Evolutionary conservation across 2,797 vertebrate genomes (phyloP).

Genomic region (Agapornis canus): DNA sequence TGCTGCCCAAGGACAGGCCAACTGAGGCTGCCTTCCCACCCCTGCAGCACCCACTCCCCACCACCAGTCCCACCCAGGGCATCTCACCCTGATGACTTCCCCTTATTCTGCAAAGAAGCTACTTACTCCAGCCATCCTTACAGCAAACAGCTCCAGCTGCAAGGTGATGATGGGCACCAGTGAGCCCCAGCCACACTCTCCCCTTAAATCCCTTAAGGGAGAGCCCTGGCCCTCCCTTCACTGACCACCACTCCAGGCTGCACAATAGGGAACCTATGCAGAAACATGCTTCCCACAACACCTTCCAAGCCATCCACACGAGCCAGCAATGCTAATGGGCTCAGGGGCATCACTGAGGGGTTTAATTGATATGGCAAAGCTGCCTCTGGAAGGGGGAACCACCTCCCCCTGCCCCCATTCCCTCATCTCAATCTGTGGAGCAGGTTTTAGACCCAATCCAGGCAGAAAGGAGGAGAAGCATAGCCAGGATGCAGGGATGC

Average conservation of each 20-base stretch:
- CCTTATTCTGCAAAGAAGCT: not conserved
- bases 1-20: fast-evolving
- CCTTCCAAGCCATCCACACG: slow-evolving; percentile 30
- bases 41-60: not conserved
- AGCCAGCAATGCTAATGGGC: slow-evolving; percentile 43
- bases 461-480: not conserved
- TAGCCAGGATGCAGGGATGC: fast-evolving
- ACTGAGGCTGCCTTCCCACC: not conserved
- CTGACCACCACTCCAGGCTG: not conserved
- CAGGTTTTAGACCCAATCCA: not conserved
- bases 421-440: not conserved
- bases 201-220: slow-evolving; percentile 21
- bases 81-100: not conserved
- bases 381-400: not conserved
- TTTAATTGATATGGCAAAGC: not conserved
- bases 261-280: slow-evolving; percentile 44
- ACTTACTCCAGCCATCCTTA: slow-evolving; percentile 21
- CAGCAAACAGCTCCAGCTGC: not conserved
- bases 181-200: not conserved
- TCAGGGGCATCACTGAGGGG: not conserved
- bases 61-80: not conserved
- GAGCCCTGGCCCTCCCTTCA: not conserved
- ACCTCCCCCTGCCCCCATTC: not conserved
- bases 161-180: fast-evolving
- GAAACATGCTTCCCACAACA: slow-evolving; percentile 58